These are phyloP conservation scores for Patella depressa DNA, from an alignment of 2,888 invertebrate genomes.

Conservation along the genomic window DNA sequence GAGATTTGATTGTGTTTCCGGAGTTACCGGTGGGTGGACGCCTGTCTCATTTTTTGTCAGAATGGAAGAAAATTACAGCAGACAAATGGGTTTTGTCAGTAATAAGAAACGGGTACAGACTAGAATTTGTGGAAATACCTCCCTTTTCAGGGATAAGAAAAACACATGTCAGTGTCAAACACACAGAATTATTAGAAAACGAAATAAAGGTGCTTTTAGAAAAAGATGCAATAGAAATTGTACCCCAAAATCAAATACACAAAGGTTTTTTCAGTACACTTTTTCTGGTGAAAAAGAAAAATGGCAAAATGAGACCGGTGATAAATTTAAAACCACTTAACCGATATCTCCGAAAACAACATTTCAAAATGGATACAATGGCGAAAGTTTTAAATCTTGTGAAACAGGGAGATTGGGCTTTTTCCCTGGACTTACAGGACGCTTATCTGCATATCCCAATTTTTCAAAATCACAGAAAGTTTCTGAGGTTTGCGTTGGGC, in stretches of 20 bases:
- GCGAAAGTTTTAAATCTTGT: constrained; percentile 33
- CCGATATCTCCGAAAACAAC: constrained; percentile 36
- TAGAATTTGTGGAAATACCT: constrained; percentile 33
- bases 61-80: constrained; percentile 33
- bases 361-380: constrained; percentile 39
- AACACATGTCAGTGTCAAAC: constrained; percentile 21
- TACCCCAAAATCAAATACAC: constrained; percentile 11
- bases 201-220: constrained; percentile 26
- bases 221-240: constrained; percentile 33
- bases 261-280: constrained; percentile 38
- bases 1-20: not conserved
- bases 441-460: constrained; percentile 34
- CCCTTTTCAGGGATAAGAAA: constrained; percentile 21
- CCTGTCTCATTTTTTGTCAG: constrained; percentile 26
- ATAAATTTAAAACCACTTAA: too few species aligned
- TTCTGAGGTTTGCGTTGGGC: too few species aligned
- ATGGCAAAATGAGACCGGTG: not conserved
- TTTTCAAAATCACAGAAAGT: constrained; percentile 26
- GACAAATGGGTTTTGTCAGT: constrained; percentile 6
- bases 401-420: constrained; percentile 27
- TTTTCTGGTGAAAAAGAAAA: constrained; percentile 32
- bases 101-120: constrained; percentile 31
- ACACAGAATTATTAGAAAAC: constrained; percentile 12
- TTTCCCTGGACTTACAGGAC: constrained; percentile 31
- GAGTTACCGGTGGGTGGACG: constrained; percentile 37